Base-by-base conservation (phyloP, 2,888 invertebrate genomes). In the Lepidochrysops patricia region DNA sequence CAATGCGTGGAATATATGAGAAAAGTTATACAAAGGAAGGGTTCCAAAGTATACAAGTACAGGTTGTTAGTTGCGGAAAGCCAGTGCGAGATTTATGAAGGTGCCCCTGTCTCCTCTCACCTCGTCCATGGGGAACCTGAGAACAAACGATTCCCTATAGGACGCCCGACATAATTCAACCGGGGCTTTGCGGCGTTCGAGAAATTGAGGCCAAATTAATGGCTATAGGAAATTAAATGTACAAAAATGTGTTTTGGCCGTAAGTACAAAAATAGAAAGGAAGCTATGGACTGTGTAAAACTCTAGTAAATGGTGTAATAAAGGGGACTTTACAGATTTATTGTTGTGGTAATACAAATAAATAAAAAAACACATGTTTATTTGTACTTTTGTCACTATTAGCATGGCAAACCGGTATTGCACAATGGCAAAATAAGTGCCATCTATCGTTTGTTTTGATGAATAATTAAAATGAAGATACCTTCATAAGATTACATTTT, bases 151-250 rank as follows among this genome's bases (percentile, higher is more conserved):
- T 73, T 79, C 79, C 82, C 82, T 79, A 80, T 84, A 82, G 81
- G 80, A 84, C 86, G 85, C 84, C 85, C 71, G 83, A 80, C 77
- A 80, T 81, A 84, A 87, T 85, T 88, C 87, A 86, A 84, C 81
- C 82, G 72, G 71, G 69, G 74, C 74, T 76, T 71, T 70, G 68
- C 68, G 66, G 70, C 66, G 68, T 70, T 70, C 66, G 68, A 75
- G 75, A 71, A 75, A 68, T 63, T 65, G 60, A 62, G 65, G 34
- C 15, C 49, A 61, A 62, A 61, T 65, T 64, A 64, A 64, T 61
- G 64, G 61, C 29, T 56, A 52, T 57, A 48, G 61, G 60, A 61
- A 64, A 65, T 64, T 62, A 62, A 64, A 59, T 48, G 57, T 50
- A n/a, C n/a, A n/a, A n/a, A n/a, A n/a, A n/a, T n/a, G n/a, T n/a